Conservation (phyloP, 2,113 vertebrate species). For the Ivindomyrus marchei region DNA sequence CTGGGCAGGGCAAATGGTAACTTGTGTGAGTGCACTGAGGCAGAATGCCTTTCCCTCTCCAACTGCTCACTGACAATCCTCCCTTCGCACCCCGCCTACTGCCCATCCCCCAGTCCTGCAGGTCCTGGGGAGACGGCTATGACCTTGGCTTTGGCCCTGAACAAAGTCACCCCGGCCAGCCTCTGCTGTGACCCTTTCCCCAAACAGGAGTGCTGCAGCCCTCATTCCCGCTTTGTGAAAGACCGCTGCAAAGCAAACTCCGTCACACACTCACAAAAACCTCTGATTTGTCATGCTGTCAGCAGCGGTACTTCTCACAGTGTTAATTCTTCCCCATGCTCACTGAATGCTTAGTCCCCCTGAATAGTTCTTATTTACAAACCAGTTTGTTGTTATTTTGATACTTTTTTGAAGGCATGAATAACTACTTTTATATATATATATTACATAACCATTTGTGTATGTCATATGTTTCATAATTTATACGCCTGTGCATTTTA, state of each 20-base stretch:
- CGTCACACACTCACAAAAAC: slow-evolving; percentile 25
- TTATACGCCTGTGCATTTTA: background rate
- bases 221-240: background rate
- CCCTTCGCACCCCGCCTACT: slow-evolving; percentile 39
- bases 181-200: slow-evolving; percentile 22
- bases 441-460: background rate
- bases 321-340: slow-evolving; percentile 26
- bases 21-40: slow-evolving; percentile 71
- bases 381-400: background rate
- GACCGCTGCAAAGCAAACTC: slow-evolving; percentile 37
- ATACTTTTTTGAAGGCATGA: background rate
- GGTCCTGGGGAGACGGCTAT: slow-evolving; percentile 63
- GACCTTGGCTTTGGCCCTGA: slow-evolving; percentile 64
- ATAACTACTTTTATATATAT: background rate
- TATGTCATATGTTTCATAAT: background rate
- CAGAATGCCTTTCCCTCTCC: slow-evolving; percentile 71
- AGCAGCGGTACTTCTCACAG: slow-evolving; percentile 24
- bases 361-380: background rate
- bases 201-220: slow-evolving; percentile 12
- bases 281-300: slow-evolving; percentile 40
- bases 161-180: slow-evolving; percentile 46
- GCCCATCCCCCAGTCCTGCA: slow-evolving; percentile 55
- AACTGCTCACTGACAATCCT: slow-evolving; percentile 43
- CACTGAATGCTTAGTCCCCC: background rate
- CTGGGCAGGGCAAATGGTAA: slow-evolving; percentile 66